These are phyloP conservation scores for Shargacucullia verbasci DNA, from an alignment of 2,888 invertebrate genomes.

Conservation along the genomic window DNA sequence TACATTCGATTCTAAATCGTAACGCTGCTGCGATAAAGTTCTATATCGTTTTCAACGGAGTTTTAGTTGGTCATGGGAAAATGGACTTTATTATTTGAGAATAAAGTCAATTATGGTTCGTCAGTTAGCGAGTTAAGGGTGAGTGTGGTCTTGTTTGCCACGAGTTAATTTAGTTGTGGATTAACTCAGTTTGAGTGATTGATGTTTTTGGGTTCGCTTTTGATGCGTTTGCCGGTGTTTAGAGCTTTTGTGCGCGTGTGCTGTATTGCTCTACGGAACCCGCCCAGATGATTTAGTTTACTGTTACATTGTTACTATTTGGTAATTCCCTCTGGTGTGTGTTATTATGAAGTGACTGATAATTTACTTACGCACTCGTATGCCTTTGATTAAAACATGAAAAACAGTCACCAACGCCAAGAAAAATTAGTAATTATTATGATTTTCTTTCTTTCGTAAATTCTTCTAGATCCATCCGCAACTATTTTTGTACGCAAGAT, in stretches of 20 bases:
- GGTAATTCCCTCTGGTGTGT: neutral
- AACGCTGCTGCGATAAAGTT: conserved; percentile 56
- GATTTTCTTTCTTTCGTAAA: too few relatives aligned
- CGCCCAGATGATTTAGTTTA: conserved; percentile 31
- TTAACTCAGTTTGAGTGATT: conserved; percentile 86
- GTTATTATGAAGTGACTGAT: neutral
- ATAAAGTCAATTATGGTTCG: conserved; percentile 66
- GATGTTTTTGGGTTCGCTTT: conserved; percentile 80
- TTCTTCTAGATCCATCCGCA: too few relatives aligned
- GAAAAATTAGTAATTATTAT: too few relatives aligned
- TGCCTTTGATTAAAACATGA: too few relatives aligned
- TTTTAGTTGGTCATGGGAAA: conserved; percentile 48
- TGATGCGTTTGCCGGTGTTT: conserved; percentile 68
- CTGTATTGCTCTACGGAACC: conserved; percentile 32
- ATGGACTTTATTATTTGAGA: conserved; percentile 47
- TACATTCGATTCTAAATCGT: conserved; percentile 69
- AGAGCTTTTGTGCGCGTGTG: conserved; percentile 58
- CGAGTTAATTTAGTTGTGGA: conserved; percentile 87
- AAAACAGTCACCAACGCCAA: too few relatives aligned
- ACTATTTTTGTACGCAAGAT: too few relatives aligned
- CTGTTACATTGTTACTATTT: conserved; percentile 11
- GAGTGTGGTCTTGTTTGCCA: conserved; percentile 72
- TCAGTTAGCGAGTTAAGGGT: conserved; percentile 66
- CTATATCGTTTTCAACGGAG: conserved; percentile 40
- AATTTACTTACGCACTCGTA: too few relatives aligned